These are phyloP conservation scores for human (Homo sapiens) DNA, from an alignment of 2,113 vertebrate genomes.

Conservation along the genomic window GRCh38 chr7:117090001-117090500, in stretches of 20 bases:
- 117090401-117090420: background rate
- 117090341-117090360: background rate
- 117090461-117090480: background rate
- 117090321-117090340: background rate
- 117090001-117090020: background rate
- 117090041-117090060: conserved; percentile 7
- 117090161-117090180: background rate
- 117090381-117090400: background rate
- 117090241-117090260: no score
- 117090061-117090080: background rate
- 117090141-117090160: background rate
- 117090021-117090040: conserved; percentile 20
- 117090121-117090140: background rate
- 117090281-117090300: background rate
- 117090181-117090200: background rate
- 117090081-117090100: background rate
- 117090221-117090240: background rate
- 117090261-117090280: background rate
- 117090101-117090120: background rate
- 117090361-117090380: background rate
- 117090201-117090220: background rate
- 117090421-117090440: background rate
- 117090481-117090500: background rate
- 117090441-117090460: background rate
- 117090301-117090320: background rate